Base-by-base conservation (phyloP, 2,888 invertebrate genomes). In the Paralinhomoeus sp. region DNA sequence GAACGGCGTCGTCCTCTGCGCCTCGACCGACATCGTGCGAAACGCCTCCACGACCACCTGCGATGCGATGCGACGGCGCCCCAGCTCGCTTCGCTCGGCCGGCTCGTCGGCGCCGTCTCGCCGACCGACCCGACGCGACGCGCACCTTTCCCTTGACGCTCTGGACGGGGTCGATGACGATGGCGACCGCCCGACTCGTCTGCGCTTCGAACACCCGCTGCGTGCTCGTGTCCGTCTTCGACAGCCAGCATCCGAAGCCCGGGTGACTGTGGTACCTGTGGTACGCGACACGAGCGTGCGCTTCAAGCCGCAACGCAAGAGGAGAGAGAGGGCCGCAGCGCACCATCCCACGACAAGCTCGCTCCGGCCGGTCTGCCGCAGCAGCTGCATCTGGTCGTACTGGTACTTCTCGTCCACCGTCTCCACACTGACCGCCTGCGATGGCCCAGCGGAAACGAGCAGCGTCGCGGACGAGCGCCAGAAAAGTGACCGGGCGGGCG, bases 11-110 rank as follows among this genome's bases (percentile, higher is more conserved):
- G 97, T 81, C 80, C 89, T 89, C 63, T 93, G 93, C 15, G 93
- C 91, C 69, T 93, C 93, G 60, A 97, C 97, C n/a, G n/a, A n/a
- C n/a, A n/a, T n/a, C 52, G 97, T 74, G 56, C 93, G 78, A 71
- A 97, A 97, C 49, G 97, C 97, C 71, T 97, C 97, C 58, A 97
- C 93, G n/a, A 93, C 93, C 39, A 93, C 87, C 74, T 91, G 80
- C 2, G 66, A 62, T 60, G 47, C 42, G 55, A 27, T 27, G n/a
- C n/a, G n/a, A n/a, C n/a, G n/a, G n/a, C n/a, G n/a, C n/a, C n/a
- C n/a, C n/a, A n/a, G n/a, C n/a, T n/a, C n/a, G n/a, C n/a, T n/a
- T n/a, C n/a, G n/a, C n/a, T n/a, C n/a, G n/a, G n/a, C n/a, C n/a
- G n/a, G n/a, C n/a, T n/a, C n/a, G n/a, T 27, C 7, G 27, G 7